These are phyloP conservation scores for Pachliopta kotzebuea DNA, from an alignment of 2,888 invertebrate genomes.

Conservation along the genomic window DNA sequence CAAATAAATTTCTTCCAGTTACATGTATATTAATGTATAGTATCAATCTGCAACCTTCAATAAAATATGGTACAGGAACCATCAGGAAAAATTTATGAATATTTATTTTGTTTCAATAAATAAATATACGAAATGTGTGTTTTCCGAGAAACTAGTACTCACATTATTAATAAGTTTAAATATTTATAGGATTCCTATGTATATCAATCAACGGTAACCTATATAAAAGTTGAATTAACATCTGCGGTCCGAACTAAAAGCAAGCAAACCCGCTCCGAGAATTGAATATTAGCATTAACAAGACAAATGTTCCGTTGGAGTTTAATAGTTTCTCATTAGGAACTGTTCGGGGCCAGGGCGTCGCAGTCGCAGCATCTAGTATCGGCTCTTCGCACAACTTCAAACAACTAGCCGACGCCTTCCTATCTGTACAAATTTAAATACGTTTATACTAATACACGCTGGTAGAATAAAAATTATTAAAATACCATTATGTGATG, in stretches of 20 bases:
- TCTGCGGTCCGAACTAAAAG: conserved; percentile 21
- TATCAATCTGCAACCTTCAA: too few relatives aligned
- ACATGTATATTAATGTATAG: too few relatives aligned
- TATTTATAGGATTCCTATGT: not conserved
- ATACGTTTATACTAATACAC: not conserved
- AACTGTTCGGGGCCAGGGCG: conserved; percentile 41
- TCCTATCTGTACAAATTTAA: conserved; percentile 8
- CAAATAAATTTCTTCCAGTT: too few relatives aligned
- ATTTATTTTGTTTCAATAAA: too few relatives aligned
- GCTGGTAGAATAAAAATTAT: not conserved
- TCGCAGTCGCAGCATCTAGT: conserved; percentile 40
- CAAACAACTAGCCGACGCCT: conserved; percentile 35
- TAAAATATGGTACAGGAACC: too few relatives aligned
- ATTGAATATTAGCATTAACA: conserved; percentile 70
- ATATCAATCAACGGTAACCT: not conserved
- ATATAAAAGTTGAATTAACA: conserved; percentile 7
- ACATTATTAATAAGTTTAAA: not conserved
- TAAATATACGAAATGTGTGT: too few relatives aligned
- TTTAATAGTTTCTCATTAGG: conserved; percentile 73
- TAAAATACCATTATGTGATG: not conserved
- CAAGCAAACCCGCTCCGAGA: conserved; percentile 44
- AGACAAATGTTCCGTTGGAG: conserved; percentile 67
- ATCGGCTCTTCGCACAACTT: conserved; percentile 48
- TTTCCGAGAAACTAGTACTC: too few relatives aligned
- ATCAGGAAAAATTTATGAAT: too few relatives aligned